These are phyloP conservation scores for Lateolabrax maculatus DNA, from an alignment of 2,797 vertebrate genomes.

Conservation along the genomic window DNA sequence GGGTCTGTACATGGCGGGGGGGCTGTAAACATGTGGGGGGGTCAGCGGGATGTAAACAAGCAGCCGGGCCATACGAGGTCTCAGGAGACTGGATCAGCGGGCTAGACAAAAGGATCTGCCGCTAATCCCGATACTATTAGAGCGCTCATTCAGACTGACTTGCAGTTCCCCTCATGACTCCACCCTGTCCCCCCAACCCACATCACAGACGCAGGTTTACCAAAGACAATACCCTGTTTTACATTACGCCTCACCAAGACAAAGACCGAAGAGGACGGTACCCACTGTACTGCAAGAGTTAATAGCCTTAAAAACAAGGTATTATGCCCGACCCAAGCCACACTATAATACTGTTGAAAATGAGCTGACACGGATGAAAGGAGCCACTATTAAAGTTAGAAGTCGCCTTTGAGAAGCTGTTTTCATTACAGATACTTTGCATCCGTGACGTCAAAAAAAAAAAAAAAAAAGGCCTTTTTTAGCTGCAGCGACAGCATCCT, in stretches of 20 bases:
- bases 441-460: not conserved
- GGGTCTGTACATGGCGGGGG: slow-evolving; percentile 4
- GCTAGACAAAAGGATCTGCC: slow-evolving; percentile 79
- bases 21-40: slow-evolving; percentile 15
- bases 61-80: slow-evolving; percentile 42
- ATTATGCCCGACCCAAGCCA: not conserved
- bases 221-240: slow-evolving; percentile 17
- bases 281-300: not conserved
- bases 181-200: slow-evolving; percentile 35
- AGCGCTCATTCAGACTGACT: slow-evolving; percentile 60
- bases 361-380: slow-evolving; percentile 14
- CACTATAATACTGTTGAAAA: not conserved
- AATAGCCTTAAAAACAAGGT: not conserved
- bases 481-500: slow-evolving; percentile 28
- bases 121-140: slow-evolving; percentile 78
- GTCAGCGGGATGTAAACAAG: slow-evolving; percentile 66
- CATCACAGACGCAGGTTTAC: not conserved
- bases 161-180: slow-evolving; percentile 33
- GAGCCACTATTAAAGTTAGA: slow-evolving; percentile 41
- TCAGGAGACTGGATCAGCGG: slow-evolving; percentile 56
- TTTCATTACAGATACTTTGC: slow-evolving; percentile 17
- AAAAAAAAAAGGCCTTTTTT: slow-evolving; percentile 45
- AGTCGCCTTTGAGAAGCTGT: slow-evolving; percentile 22
- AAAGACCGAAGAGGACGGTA: slow-evolving; percentile 28
- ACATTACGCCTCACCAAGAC: slow-evolving; percentile 29